Evolutionary conservation across 1,140 invertebrate genomes (phyloP).

Genomic region (Frieseomelitta varia): DNA sequence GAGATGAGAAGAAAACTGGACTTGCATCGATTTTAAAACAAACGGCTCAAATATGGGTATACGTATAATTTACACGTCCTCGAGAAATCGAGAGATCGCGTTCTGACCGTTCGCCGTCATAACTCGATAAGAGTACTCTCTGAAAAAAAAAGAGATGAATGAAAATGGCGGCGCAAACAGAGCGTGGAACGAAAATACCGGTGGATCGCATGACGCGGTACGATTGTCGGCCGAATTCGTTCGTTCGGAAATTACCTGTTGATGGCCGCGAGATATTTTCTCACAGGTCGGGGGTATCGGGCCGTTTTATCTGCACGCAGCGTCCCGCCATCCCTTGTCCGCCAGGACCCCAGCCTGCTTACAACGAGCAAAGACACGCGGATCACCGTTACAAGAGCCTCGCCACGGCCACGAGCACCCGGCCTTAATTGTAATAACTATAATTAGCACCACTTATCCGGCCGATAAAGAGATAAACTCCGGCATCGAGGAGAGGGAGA

Average conservation of each 20-base stretch:
- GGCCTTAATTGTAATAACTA: constrained; percentile 45
- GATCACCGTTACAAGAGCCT: constrained; percentile 39
- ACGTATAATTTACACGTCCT: no score
- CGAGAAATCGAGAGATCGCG: neutral
- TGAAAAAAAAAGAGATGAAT: no score
- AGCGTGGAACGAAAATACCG: neutral
- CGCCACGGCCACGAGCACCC: constrained; percentile 32
- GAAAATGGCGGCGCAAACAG: neutral
- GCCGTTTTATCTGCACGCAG: constrained; percentile 14
- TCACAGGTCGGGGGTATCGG: constrained; percentile 11
- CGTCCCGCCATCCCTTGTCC: neutral
- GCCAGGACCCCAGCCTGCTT: neutral
- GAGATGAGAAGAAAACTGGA: no score
- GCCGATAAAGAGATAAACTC: constrained; percentile 45
- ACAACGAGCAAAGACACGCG: constrained; percentile 7
- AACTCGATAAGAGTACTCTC: neutral
- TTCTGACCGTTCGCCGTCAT: no score
- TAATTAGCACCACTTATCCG: constrained; percentile 58
- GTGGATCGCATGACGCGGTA: neutral
- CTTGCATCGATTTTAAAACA: no score
- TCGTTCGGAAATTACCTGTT: constrained; percentile 30
- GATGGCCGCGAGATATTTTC: constrained; percentile 33
- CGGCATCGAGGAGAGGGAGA: neutral
- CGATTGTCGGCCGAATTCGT: constrained; percentile 10
- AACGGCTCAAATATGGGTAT: no score